Evolutionary conservation across 1,140 invertebrate genomes (phyloP).

Genomic region (Bombus soroeensis): DNA sequence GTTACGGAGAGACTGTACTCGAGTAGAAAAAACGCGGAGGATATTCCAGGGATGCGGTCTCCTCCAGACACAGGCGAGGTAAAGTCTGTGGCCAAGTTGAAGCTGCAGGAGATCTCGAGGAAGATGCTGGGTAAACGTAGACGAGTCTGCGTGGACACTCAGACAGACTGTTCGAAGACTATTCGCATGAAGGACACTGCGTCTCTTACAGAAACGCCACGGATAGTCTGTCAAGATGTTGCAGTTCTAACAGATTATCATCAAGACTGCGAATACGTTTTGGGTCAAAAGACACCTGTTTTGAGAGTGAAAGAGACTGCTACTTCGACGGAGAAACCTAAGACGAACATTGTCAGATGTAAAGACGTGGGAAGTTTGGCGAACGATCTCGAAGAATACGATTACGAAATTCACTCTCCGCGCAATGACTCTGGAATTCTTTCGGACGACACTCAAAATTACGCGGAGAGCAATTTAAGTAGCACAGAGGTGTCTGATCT

Average conservation of each 20-base stretch:
- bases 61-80: conserved; percentile 67
- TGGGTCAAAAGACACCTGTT: conserved; percentile 42
- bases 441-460: conserved; percentile 71
- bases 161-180: conserved; percentile 83
- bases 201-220: conserved; percentile 73
- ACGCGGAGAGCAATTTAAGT: conserved; percentile 68
- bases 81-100: conserved; percentile 74
- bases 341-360: conserved; percentile 61
- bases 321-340: conserved; percentile 72
- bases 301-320: conserved; percentile 76
- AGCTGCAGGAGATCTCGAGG: conserved; percentile 78
- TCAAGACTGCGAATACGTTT: conserved; percentile 55
- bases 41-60: conserved; percentile 74
- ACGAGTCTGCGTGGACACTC: conserved; percentile 85
- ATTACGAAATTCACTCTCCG: conserved; percentile 55
- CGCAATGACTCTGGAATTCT: conserved; percentile 73
- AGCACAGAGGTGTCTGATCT: conserved; percentile 60
- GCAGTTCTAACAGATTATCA: conserved; percentile 75
- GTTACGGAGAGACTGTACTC: conserved; percentile 88
- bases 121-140: conserved; percentile 82
- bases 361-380: conserved; percentile 69
- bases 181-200: conserved; percentile 84
- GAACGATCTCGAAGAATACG: conserved; percentile 56
- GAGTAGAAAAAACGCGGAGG: conserved; percentile 85
- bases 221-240: conserved; percentile 67